These are phyloP conservation scores for Eulemur macaco DNA, from an alignment of 2,113 vertebrate species.

Conservation along the genomic window DNA sequence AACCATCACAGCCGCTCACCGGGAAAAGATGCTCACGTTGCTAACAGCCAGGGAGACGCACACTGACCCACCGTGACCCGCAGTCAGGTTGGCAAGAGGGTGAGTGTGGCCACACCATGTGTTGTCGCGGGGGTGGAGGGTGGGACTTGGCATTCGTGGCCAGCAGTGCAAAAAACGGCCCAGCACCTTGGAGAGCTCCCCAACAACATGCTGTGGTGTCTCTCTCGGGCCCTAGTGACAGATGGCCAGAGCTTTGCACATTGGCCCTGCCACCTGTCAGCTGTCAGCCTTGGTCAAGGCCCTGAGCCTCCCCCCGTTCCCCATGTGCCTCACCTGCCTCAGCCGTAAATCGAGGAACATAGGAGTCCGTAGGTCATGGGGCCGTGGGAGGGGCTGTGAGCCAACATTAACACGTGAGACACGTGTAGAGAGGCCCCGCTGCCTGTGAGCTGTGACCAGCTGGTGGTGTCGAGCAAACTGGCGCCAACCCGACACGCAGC, in stretches of 20 bases:
- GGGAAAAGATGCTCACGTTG: rapidly evolving
- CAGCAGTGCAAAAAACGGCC: rapidly evolving
- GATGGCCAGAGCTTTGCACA: rapidly evolving
- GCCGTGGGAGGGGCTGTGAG: rapidly evolving
- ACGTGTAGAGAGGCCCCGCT: rapidly evolving
- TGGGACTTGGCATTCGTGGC: rapidly evolving
- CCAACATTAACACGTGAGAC: rapidly evolving
- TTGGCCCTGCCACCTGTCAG: rapidly evolving
- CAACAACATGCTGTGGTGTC: rapidly evolving
- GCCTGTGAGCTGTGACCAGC: rapidly evolving
- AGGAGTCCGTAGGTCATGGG: rapidly evolving
- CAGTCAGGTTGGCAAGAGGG: rapidly evolving
- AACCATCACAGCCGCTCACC: rapidly evolving
- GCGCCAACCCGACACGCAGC: background rate
- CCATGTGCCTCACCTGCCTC: rapidly evolving
- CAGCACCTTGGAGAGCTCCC: rapidly evolving
- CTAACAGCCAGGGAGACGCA: background rate
- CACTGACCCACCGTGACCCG: rapidly evolving
- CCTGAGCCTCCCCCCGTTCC: rapidly evolving
- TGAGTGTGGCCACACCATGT: rapidly evolving
- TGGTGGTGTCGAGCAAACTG: rapidly evolving
- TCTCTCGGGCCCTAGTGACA: background rate
- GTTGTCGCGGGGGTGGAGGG: rapidly evolving
- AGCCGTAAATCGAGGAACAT: rapidly evolving
- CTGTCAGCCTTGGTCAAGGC: background rate